Evolutionary conservation across 23 tunicate genomes (phyloP).

Genomic region (Trididemnum clinides): DNA sequence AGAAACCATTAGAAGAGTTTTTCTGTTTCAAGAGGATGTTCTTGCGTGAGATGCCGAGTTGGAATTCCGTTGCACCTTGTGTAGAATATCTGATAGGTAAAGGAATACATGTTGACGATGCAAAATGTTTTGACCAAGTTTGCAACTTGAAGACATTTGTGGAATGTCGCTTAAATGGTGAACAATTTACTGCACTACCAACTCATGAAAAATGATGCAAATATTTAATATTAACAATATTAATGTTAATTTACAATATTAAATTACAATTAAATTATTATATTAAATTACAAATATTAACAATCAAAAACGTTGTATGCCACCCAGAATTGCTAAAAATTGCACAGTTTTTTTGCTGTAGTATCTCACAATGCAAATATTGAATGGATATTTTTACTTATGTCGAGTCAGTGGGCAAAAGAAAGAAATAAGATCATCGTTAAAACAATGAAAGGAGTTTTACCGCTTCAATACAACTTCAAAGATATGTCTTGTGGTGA

Average conservation of each 20-base stretch:
- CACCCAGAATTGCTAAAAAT: too few relatives aligned
- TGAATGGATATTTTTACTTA: background rate
- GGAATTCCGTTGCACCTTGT: background rate
- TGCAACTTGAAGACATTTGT: too few relatives aligned
- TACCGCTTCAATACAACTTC: background rate
- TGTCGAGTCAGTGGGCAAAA: background rate
- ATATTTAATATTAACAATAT: too few relatives aligned
- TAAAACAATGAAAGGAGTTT: background rate
- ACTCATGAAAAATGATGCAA: too few relatives aligned
- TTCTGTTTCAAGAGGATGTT: background rate
- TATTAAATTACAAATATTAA: too few relatives aligned
- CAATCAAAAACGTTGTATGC: too few relatives aligned
- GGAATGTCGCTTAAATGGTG: too few relatives aligned
- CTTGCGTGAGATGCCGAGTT: background rate
- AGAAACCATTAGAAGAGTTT: background rate
- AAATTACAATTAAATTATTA: too few relatives aligned
- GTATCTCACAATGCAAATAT: background rate
- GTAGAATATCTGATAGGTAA: background rate
- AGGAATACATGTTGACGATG: background rate
- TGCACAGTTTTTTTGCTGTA: too few relatives aligned
- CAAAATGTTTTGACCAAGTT: too few relatives aligned
- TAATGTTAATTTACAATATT: too few relatives aligned
- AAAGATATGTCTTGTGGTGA: constrained; percentile 12
- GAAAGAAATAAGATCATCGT: background rate
- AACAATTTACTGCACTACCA: too few relatives aligned